Evolutionary conservation across 1,140 invertebrate genomes (phyloP), one percentile per base, ranked within the genome.

Genomic region (Dolichoris vasculosae): DNA sequence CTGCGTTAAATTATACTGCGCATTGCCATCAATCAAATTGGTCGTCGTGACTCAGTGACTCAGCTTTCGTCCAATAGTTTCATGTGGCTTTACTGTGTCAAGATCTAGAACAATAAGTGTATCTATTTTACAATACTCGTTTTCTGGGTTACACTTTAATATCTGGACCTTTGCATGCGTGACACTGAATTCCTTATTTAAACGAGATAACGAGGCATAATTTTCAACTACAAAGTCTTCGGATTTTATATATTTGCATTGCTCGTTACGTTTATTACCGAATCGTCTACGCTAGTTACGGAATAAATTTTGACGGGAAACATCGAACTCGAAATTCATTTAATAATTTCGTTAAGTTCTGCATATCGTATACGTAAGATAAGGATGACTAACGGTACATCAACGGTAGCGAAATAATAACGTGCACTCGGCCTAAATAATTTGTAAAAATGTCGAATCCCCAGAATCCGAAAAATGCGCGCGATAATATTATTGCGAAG

Each of bases 381-480:
- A 43, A 73, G 23, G 32, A 73, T 73, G 69, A 73, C 69, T 73
- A 43, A 43, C 38, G 23, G 40, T 43, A 73, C 69, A 43, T 43
- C 2, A n/a, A n/a, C n/a, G 4, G 38, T 26, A n/a, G 17, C 20
- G 51, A 17, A 55, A 55, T 20, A 17, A n/a, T n/a, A n/a, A n/a
- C n/a, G n/a, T n/a, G n/a, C 9, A 2, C 11, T 17, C 51, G 51
- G 51, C 6, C 20, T 55, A 17, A 55, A 55, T 55, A 55, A 55
- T 55, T 55, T 17, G 51, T 17, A 17, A 55, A 55, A 55, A 55
- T 7, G 9, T 55, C 51, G 20, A 13, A 46, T 17, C 9, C 26
- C 55, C 3, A 59, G 55, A 26, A 59, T 59, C 55, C 23, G 55
- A 9, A 59, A 59, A 26, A 15, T 20, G 51, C 20, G 51, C 51